Evolutionary conservation across 2,797 vertebrate species (phyloP).

Genomic region (Peromyscus eremicus): DNA sequence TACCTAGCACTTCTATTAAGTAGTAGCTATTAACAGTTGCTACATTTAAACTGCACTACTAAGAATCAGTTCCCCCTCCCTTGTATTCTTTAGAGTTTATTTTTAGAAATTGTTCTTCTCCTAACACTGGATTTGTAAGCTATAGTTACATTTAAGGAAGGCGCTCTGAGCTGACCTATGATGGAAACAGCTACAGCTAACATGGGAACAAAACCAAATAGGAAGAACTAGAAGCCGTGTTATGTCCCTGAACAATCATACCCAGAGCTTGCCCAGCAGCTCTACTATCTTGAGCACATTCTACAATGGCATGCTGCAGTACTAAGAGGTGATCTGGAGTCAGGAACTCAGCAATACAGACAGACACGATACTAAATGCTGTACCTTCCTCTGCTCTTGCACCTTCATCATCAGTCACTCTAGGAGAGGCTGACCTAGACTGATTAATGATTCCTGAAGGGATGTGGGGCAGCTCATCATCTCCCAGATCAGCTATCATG

Average conservation of each 20-base stretch:
- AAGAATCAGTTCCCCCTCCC: neutral
- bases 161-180: conserved; percentile 27
- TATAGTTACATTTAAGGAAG: conserved; percentile 55
- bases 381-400: conserved; percentile 91
- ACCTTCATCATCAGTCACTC: conserved; percentile 92
- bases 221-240: conserved; percentile 34
- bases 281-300: conserved; percentile 57
- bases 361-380: conserved; percentile 87
- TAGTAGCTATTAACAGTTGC: conserved; percentile 4
- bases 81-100: conserved; percentile 12
- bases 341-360: conserved; percentile 83
- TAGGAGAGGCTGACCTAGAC: conserved; percentile 90
- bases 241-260: conserved; percentile 30
- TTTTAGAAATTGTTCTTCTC: conserved; percentile 51
- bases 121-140: conserved; percentile 25
- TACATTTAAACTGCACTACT: conserved; percentile 54
- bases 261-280: conserved; percentile 51
- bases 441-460: conserved; percentile 91
- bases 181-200: conserved; percentile 54
- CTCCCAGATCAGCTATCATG: conserved; percentile 92
- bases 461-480: conserved; percentile 90
- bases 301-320: conserved; percentile 50
- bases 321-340: conserved; percentile 78
- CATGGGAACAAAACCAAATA: conserved; percentile 53
- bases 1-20: conserved; percentile 9